Evolutionary conservation across 2,113 vertebrate species (phyloP), one percentile per base, ranked within the genome.

Genomic region (Drymodes brunneopygia): DNA sequence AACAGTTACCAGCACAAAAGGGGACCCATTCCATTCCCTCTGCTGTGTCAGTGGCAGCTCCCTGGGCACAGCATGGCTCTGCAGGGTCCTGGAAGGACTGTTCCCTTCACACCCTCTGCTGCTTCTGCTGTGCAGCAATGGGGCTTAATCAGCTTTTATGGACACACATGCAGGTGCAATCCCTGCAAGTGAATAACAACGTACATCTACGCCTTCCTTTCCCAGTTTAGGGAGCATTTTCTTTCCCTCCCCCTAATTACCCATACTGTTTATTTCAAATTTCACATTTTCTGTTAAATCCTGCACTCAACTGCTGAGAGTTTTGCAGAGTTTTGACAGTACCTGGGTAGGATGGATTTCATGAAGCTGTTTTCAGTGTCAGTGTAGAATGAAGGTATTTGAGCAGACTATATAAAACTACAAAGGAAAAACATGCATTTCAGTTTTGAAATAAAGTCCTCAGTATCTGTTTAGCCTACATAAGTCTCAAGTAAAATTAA

Each of bases 61-160:
- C 9, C 29, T 29, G 31, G 20, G 21, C 18, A 42, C 9, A 33
- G 38, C 15, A 27, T 0, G 7, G 44, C 21, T 35, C 67, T 69
- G 40, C 44, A 64, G 18, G 9, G 22, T 18, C 38, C 50, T 1
- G 2, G 27, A 35, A 74, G 51, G 5, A 36, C 27, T 17, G 5
- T 33, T 12, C 44, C 36, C 21, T 19, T 15, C 38, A 38, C 38
- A 38, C 38, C 9, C 16, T 24, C 40, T 12, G 22, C 33, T 33
- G 21, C 44, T 31, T 24, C 62, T 28, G 31, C 1, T 7, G 6
- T 2, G 6, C 35, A 45, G 29, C 53, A 40, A 0, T 0, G 10
- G 11, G 19, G 7, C 6, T 33, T 29, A 19, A 45, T 38, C 15
- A 25, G 27, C 47, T 16, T 44, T 66, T 17, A 21, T 9, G 50